Evolutionary conservation across 2,888 invertebrate genomes (phyloP).

Genomic region (Harpagoxenus sublaevis): DNA sequence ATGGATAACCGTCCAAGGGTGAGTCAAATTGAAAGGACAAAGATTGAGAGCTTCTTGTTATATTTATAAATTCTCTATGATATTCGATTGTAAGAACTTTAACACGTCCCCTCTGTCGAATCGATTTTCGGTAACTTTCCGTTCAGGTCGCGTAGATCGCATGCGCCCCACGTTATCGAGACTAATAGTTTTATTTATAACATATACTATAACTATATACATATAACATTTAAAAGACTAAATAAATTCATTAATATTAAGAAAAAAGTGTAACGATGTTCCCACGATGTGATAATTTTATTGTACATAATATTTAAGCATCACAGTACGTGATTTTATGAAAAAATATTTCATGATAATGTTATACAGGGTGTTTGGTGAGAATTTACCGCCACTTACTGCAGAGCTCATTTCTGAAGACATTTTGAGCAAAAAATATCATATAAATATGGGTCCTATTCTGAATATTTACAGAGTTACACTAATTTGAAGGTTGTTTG

Average conservation of each 20-base stretch:
- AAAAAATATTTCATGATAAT: constrained; percentile 2
- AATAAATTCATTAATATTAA: not conserved
- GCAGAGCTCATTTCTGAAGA: too few species aligned
- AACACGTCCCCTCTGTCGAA: not conserved
- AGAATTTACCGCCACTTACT: too few species aligned
- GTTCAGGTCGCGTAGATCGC: not conserved
- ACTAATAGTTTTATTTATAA: constrained; percentile 1
- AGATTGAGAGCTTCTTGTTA: not conserved
- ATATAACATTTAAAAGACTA: not conserved
- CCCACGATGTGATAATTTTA: not conserved
- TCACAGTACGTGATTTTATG: not conserved
- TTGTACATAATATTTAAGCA: not conserved
- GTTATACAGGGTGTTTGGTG: not conserved
- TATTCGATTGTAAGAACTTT: not conserved
- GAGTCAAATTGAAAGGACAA: not conserved
- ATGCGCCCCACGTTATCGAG: not conserved
- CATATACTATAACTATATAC: too few species aligned
- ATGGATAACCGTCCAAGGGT: not conserved
- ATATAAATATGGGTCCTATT: too few species aligned
- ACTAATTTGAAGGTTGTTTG: too few species aligned
- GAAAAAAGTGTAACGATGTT: not conserved
- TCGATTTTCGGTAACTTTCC: constrained; percentile 10
- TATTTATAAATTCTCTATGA: not conserved
- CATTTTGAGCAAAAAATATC: too few species aligned
- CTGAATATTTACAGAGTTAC: too few species aligned